Percentiles rank a stretch among this genome's conserved stretches.
Conservation (phyloP, 2,113 vertebrate genomes). For the Tympanuchus pallidicinctus region DNA sequence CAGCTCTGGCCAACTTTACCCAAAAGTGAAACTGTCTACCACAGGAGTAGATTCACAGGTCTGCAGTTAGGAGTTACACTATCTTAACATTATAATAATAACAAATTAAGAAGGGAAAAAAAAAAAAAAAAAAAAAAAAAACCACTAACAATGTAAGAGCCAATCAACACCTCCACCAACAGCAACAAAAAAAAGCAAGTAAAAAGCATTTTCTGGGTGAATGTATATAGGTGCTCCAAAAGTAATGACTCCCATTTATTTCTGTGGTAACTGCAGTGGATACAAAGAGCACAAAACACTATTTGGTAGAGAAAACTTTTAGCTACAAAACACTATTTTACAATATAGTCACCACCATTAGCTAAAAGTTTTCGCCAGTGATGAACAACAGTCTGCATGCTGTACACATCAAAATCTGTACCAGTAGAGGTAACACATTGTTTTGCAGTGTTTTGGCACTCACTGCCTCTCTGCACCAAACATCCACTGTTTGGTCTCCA, state of each 20-base stretch:
- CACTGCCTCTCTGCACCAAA: background rate
- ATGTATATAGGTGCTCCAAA: too few relatives aligned
- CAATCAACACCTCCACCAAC: too few relatives aligned
- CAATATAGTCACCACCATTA: background rate
- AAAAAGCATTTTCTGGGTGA: background rate
- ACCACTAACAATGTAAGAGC: too few relatives aligned
- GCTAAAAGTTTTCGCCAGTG: background rate
- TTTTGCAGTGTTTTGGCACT: background rate
- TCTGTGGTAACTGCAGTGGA: too few relatives aligned
- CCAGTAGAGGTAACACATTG: background rate
- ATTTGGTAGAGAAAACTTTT: too few relatives aligned
- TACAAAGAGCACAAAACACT: too few relatives aligned
- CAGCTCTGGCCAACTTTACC: background rate
- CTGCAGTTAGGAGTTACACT: background rate
- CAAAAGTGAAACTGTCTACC: background rate
- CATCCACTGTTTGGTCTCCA: background rate
- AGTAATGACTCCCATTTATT: too few relatives aligned
- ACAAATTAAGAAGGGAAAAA: background rate
- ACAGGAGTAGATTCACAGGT: fast-evolving
- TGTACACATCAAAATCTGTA: background rate
- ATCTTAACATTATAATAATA: background rate
- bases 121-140: background rate
- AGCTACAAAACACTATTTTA: too few relatives aligned
- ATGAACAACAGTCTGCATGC: background rate
- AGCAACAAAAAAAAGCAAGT: too few relatives aligned